Base-by-base conservation (phyloP, 1,140 invertebrate genomes). In the Penaeus vannamei region DNA sequence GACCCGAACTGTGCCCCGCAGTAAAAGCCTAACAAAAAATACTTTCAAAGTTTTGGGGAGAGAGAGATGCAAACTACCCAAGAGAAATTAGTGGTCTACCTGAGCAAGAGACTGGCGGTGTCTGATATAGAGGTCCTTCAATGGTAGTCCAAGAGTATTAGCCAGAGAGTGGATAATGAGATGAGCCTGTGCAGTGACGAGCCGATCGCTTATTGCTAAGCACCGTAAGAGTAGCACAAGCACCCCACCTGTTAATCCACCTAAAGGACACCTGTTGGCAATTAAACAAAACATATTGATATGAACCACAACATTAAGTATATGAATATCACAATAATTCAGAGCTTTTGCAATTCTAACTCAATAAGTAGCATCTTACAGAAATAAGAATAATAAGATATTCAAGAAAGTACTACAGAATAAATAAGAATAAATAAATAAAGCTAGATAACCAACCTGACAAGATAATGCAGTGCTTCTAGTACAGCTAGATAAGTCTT, bases 91-190 rank as follows among this genome's bases (percentile, higher is more conserved):
- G 53, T 12, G 20, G 14, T 46, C 61, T 66, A 86, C 86, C 86
- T 87, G 60, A 19, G 86, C 79, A 14, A 87, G 62, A n/a, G 86
- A 53, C n/a, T 87, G 77, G 32, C 86, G 32, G 59, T 87, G 79
- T 46, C 86, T 64, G 22, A 42, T 66, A 29, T 81, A 87, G 7
- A 87, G 79, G 22, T 87, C 86, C 79, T 81, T 87, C 19, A 87
- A 62, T 29, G 61, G 64, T 20, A 87, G 77, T 46, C 80, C 46
- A 46, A 87, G 60, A 46, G 62, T 20, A n/a, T 69, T 81, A 14
- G 86, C 86, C 42, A 87, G 59, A 14, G 77, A 64, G 66, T 87
- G 86, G 22, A 87, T 87, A n/a, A 23, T 36, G n/a, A 87, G 86
- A 29, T 87, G 86, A 29, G 86, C 60, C 42, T 66, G 62, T 59